Evolutionary conservation across 2,113 vertebrate genomes (phyloP), one percentile per base, ranked within the genome.

Genomic region (Brienomyrus longianalis): DNA sequence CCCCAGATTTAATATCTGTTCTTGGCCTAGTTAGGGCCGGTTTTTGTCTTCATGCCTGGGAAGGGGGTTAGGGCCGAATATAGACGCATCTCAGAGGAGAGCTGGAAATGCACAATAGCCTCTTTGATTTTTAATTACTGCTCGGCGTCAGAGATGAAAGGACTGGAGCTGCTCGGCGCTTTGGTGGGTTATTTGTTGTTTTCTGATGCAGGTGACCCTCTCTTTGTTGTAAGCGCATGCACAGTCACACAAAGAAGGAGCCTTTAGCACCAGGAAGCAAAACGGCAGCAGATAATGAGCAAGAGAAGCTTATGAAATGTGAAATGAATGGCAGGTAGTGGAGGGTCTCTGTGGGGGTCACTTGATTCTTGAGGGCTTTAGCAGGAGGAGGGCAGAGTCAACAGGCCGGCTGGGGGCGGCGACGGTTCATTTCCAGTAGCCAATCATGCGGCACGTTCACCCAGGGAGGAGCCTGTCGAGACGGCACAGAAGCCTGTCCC

Each of bases 51-150:
- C 7, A 35, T 54, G 11, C 13, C 19, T 43, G 43, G 39, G 43
- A 70, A 47, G 43, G 31, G 47, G n/a, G 31, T 48, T 51, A 19
- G 35, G 47, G 27, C 88, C 35, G 31, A 62, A 43, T 62, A 31
- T 45, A 45, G 35, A 43, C 11, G 9, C 17, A 48, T 48, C 45
- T 45, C 83, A 84, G 83, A 21, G 39, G 19, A 66, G 35, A 21
- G 31, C 27, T 7, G 19, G 13, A 51, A 10, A 52, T 80, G 13
- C 74, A 43, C 31, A 80, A 80, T 80, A 43, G 39, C 39, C 21
- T 23, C 39, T 88, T 59, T 62, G 51, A 88, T 66, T 88, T 88
- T 62, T 66, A 52, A 31, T 86, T 86, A 31, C 85, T 6, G 85
- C 15, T n/a, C 6, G 85, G 85, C 85, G 13, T 86, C 45, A 23